These are phyloP conservation scores for Ennomos quercinarius DNA, from an alignment of 2,888 invertebrate genomes.

Conservation along the genomic window DNA sequence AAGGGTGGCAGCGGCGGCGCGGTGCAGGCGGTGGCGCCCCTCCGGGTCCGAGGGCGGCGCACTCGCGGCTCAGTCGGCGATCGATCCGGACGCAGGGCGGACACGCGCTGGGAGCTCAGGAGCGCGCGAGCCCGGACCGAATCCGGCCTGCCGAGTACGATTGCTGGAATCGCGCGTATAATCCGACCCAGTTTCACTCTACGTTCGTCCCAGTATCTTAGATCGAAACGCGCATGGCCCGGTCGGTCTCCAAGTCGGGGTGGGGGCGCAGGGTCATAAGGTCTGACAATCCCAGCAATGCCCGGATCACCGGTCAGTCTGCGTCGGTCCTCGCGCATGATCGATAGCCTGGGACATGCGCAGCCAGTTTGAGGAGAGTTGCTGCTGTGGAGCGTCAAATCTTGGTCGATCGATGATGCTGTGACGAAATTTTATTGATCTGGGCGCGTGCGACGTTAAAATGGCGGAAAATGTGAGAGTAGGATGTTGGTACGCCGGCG, in stretches of 20 bases:
- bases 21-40: constrained; percentile 10
- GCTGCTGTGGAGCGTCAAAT: constrained; percentile 40
- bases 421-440: neutral
- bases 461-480: neutral
- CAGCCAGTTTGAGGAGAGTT: constrained; percentile 51
- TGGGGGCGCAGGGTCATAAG: neutral
- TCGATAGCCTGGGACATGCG: constrained; percentile 57
- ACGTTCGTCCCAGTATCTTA: constrained; percentile 14
- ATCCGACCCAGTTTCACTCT: constrained; percentile 38
- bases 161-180: constrained; percentile 80
- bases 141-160: constrained; percentile 64
- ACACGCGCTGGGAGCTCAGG: constrained; percentile 38
- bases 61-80: constrained; percentile 30
- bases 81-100: constrained; percentile 25
- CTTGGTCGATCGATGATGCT: constrained; percentile 14
- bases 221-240: constrained; percentile 68
- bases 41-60: constrained; percentile 16
- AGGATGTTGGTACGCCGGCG: constrained; percentile 1
- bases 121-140: constrained; percentile 61
- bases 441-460: constrained; percentile 12
- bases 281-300: constrained; percentile 5
- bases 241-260: constrained; percentile 28
- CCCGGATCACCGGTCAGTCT: constrained; percentile 20
- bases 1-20: constrained; percentile 44
- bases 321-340: constrained; percentile 51